Base-by-base conservation (phyloP, 2,113 vertebrate species). In the Dicaeum eximium region DNA sequence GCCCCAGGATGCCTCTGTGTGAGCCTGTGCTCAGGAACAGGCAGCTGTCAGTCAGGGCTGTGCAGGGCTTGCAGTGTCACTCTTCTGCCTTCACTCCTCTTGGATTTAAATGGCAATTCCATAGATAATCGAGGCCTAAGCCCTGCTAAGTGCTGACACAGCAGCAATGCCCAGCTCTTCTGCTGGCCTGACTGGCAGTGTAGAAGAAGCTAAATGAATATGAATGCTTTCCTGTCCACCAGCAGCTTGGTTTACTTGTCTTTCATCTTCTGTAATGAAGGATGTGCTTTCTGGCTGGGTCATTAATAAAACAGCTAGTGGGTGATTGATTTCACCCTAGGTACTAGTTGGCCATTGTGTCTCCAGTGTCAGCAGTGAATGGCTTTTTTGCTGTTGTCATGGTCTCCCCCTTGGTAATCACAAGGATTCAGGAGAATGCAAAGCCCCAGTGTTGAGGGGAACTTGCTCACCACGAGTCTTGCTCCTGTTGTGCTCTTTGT, bases 321-420 rank as follows among this genome's bases (percentile, higher is more conserved):
- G 60, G 80, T 95, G 88, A 96, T 95, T 92, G 67, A 92, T 96
- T 94, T 95, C 88, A 94, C 77, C 88, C 80, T 12, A 84, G 83
- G 86, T 94, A 71, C 92, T 93, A 56, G 86, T 78, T 92, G 86
- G 80, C 83, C 77, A 78, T 96, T 96, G 88, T 97, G 75, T 64
- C 77, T 94, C 72, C 80, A 48, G 13, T 92, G 94, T 91, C 89
- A 96, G 88, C 40, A 74, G 51, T 95, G 86, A 97, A 95, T 93
- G 91, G 83, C 88, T 86, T 92, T 93, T 93, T 90, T 94, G 80
- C 80, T 93, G 95, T 95, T 95, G 96, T 96, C 96, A 95, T 97
- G 92, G 95, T 93, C 94, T 93, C 92, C 51, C 15, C 37, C 35
- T 80, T 79, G 81, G 77, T 60, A 97, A 97, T 96, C 65, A 24